Base-by-base conservation (phyloP, 2,113 vertebrate species). In the Oryzias woworae region DNA sequence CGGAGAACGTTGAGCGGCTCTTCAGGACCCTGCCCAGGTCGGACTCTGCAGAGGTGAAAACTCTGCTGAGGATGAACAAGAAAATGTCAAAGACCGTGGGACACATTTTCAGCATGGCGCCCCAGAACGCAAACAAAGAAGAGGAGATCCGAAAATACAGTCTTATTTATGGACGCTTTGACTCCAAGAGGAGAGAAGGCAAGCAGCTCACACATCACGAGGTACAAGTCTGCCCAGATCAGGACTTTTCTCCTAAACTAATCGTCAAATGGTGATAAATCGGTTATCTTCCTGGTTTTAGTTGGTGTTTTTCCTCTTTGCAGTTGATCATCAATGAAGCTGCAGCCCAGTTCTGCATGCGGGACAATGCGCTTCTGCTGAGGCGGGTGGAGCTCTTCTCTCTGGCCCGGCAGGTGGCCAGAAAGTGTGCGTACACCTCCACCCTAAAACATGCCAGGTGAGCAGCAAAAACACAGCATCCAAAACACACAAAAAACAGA, bases 251-350 rank as follows among this genome's bases (percentile, higher is more conserved):
- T 45, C 42, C 58, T 13, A 13, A 43, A 16, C 24, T 23, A 23
- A 2, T 10, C 36, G 12, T 36, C 58, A n/a, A 24, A 26, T 44
- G 13, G 43, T 58, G 48, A 20, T 10, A 62, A 47, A 55, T 18
- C 23, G 14, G 20, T 28, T 1, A 36, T 46, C 46, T 41, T 54
- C 48, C 50, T 42, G 36, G 18, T 31, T 59, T 70, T n/a, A 61
- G 51, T 65, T 45, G 22, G 12, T 78, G n/a, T 55, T 66, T 80
- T 74, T 71, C 74, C 70, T 69, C 36, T 66, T 73, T 76, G 63
- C 87, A 98, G 97, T 77, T 98, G 82, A 96, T 96, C 88, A 97
- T 97, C 90, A 98, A 98, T 1, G 97, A 98, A 81, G 96, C 96
- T 1, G 95, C 96, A 0, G 96, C 96, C 18, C 97, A 96, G 89